Base-by-base conservation (phyloP, 2,797 vertebrate species). In the Enteromius trimaculatus region DNA sequence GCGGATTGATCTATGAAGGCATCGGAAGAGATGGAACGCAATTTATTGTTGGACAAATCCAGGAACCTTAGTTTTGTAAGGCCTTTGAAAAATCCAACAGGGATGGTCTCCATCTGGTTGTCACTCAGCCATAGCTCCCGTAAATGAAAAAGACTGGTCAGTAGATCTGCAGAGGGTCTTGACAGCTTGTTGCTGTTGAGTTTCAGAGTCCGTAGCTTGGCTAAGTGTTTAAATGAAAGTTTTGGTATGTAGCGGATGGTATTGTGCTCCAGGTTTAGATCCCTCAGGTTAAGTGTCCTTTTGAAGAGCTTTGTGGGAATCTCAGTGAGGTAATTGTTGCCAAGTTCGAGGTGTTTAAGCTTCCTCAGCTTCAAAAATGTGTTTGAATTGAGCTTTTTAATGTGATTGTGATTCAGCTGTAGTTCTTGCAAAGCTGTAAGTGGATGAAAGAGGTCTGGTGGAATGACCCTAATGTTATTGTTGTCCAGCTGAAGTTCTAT, bases 191-290 rank as follows among this genome's bases (percentile, higher is more conserved):
- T 93, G 6, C 75, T 53, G 69, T 88, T 89, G 11, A 95, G 88
- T 6, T 64, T 88, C 23, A 94, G 79, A 1, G 3, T 85, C 39
- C 13, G 0, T 3, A 93, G 62, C 44, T 6, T 87, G 10, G 2
- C 11, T 58, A 93, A 81, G 47, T 81, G 58, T 13, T 87, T 83
- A 80, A 95, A 93, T 66, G 87, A 55, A 0, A 77, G 84, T 2
- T 4, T 58, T 19, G 87, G 84, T 14, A 94, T 37, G 5, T 23
- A 76, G 17, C n/a, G 16, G 60, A 95, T 88, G 6, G 34, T 70
- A 87, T 95, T 95, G 68, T 89, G 39, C 9, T 83, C 53, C 34
- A 95, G 83, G 19, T 90, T 81, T 2, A 95, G 77, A 49, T 92
- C 86, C 76, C 39, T 90, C 21, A 95, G 89, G n/a, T 81, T 8